Conservation (phyloP, 2,113 vertebrate genomes). For the Garra rufa region DNA sequence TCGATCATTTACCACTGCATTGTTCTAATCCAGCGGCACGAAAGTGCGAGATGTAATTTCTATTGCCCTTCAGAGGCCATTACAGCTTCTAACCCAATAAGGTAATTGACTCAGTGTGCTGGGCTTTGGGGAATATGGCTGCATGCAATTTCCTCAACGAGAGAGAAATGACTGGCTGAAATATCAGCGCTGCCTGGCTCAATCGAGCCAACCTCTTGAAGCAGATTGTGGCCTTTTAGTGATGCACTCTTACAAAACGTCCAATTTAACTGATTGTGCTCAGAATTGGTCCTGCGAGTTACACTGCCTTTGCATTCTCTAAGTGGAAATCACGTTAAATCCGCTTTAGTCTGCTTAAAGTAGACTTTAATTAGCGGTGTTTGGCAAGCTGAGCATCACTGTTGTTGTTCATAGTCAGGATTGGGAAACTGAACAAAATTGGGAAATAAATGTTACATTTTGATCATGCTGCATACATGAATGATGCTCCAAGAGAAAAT, state of each 20-base stretch:
- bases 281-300: constrained; percentile 35
- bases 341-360: constrained; percentile 2
- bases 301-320: constrained; percentile 11
- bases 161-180: constrained; percentile 56
- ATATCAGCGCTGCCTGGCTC: constrained; percentile 59
- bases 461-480: background rate
- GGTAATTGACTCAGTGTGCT: constrained; percentile 67
- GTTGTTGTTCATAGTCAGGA: background rate
- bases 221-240: constrained; percentile 59
- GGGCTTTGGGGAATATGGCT: constrained; percentile 61
- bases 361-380: background rate
- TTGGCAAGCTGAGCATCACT: background rate
- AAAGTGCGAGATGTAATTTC: constrained; percentile 70
- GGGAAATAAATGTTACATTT: background rate
- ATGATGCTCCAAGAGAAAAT: background rate
- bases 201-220: constrained; percentile 62
- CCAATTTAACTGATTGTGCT: constrained; percentile 56
- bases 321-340: constrained; percentile 20
- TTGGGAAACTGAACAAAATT: background rate
- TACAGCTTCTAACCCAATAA: constrained; percentile 69
- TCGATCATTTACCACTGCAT: constrained; percentile 42
- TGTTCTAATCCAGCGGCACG: constrained; percentile 61
- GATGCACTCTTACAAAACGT: constrained; percentile 40
- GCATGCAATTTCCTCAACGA: constrained; percentile 57
- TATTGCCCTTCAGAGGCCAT: constrained; percentile 69